These are phyloP conservation scores for Australoheros facetus DNA, from an alignment of 2,797 vertebrate species.

Conservation along the genomic window DNA sequence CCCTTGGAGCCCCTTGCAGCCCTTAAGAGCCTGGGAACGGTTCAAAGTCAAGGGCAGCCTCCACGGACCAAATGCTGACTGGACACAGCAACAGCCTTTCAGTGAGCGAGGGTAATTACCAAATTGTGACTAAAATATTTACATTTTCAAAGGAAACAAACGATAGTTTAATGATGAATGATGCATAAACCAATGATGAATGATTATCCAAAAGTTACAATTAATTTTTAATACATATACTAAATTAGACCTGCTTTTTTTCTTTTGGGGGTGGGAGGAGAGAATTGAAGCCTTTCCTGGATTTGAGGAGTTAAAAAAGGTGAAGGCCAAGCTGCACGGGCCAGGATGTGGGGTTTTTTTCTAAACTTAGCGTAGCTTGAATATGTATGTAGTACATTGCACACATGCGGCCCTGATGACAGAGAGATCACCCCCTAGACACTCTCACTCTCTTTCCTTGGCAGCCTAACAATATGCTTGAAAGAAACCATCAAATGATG, in stretches of 20 bases:
- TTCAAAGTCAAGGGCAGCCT: conserved; percentile 77
- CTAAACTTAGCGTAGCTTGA: conserved; percentile 25
- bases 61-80: conserved; percentile 40
- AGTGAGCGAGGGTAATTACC: not conserved
- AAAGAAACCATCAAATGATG: conserved; percentile 79
- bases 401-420: conserved; percentile 43
- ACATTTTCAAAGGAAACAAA: not conserved
- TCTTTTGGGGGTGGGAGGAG: not conserved
- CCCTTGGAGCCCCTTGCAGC: conserved; percentile 53
- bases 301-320: conserved; percentile 6
- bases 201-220: not conserved
- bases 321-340: not conserved
- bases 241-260: not conserved
- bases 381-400: conserved; percentile 43
- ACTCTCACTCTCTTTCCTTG: conserved; percentile 53
- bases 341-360: not conserved
- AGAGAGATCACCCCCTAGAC: conserved; percentile 58
- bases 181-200: not conserved
- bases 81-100: conserved; percentile 33
- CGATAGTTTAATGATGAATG: not conserved
- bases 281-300: not conserved
- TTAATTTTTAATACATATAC: not conserved
- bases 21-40: conserved; percentile 70
- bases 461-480: conserved; percentile 70
- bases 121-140: conserved; percentile 7